A percentile compares a stretch with the other conserved stretches of the same genome.
Conservation (phyloP, 2,113 vertebrate genomes). For the Cyprinodon brontotheroides region DNA sequence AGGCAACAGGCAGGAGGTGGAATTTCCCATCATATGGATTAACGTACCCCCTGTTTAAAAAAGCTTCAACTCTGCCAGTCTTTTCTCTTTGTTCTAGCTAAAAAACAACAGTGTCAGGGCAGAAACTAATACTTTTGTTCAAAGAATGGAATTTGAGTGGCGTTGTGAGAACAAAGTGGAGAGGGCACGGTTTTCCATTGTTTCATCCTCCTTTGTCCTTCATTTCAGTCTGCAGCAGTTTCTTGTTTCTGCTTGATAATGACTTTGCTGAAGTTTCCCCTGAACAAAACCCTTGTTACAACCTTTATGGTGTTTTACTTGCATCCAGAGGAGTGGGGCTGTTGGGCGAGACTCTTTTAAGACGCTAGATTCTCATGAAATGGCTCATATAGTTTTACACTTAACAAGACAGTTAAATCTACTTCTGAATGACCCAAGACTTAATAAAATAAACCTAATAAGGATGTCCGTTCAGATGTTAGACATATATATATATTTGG, state of each 20-base stretch:
- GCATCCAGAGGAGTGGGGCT: neutral
- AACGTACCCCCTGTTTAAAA: conserved; percentile 26
- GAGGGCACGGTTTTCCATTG: conserved; percentile 29
- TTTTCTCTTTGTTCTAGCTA: conserved; percentile 46
- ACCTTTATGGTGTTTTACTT: neutral
- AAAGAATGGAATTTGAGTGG: conserved; percentile 29
- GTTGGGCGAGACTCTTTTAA: neutral
- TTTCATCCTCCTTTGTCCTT: conserved; percentile 53
- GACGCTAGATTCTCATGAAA: neutral
- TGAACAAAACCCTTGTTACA: conserved; percentile 37
- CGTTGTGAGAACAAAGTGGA: conserved; percentile 50
- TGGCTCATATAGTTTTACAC: neutral
- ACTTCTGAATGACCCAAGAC: neutral
- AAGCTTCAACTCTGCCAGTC: conserved; percentile 29
- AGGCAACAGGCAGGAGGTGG: neutral
- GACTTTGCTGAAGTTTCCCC: conserved; percentile 53
- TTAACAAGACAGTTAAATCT: neutral
- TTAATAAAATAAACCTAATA: neutral
- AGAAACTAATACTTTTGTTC: conserved; percentile 44
- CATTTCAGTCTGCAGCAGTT: conserved; percentile 45
- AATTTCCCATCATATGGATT: conserved; percentile 2
- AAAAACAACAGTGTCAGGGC: conserved; percentile 5
- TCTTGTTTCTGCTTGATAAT: conserved; percentile 51
- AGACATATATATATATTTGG: neutral
- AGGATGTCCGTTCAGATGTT: neutral